Base-by-base conservation (phyloP, 2,797 vertebrate species). In the Anas acuta region DNA sequence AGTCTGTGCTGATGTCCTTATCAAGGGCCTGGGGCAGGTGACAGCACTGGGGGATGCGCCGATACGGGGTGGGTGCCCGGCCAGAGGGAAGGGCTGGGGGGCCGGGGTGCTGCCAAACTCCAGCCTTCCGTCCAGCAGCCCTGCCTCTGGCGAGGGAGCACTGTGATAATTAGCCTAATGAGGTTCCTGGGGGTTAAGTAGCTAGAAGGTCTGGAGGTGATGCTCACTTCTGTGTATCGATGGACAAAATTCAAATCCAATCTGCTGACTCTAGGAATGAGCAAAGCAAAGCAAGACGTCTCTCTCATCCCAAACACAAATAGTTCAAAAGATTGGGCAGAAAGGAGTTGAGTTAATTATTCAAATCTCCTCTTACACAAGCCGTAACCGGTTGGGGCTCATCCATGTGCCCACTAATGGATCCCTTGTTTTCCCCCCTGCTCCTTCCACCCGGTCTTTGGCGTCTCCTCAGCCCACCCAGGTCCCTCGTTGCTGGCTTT, bases 221-320 rank as follows among this genome's bases (percentile, higher is more conserved):
- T 7, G 11, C 51, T 86, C 0, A 0, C 60, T 80, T 35, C 56
- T 62, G 4, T 28, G 7, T 69, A 30, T 41, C 1, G 0, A 20
- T 45, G 43, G 43, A 45, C 43, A 45, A 45, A 45, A 45, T 45
- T 45, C 43, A 45, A 45, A 45, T 45, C 3, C 43, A 9, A 25
- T 57, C 23, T 12, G 1, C 19, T 79, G 37, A 72, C 5, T 70
- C n/a, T 66, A 22, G 10, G 35, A 51, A 22, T 1, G 6, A 45
- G 15, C 17, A 13, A 67, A 62, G 43, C 32, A 65, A 23, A 35
- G 17, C 23, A 54, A 2, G 37, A 2, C 72, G 79, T 79, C 60
- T 43, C 64, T 85, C 19, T 94, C 53, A 54, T 82, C 37, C 30
- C 49, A 64, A 54, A 33, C 82, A 43, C 35, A 67, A 56, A 17